A percentile compares a stretch with the other conserved stretches of the same genome.
Evolutionary conservation across 2,113 vertebrate genomes (phyloP).

Genomic region (rat (Rattus norvegicus)): GRCr8 NC_086032.1:55913001-55913500

Average conservation of each 20-base stretch:
- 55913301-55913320: neutral
- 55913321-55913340: neutral
- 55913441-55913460: neutral
- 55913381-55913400: neutral
- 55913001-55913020: neutral
- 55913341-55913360: neutral
- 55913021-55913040: neutral
- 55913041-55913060: slow-evolving; percentile 19
- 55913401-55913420: neutral
- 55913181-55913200: neutral
- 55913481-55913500: neutral
- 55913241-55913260: neutral
- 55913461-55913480: neutral
- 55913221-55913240: neutral
- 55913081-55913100: neutral
- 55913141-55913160: neutral
- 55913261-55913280: neutral
- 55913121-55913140: neutral
- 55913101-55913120: neutral
- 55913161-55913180: neutral
- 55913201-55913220: neutral
- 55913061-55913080: neutral
- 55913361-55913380: rapidly evolving
- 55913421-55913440: neutral
- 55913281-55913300: neutral